A percentile compares a stretch with the other conserved stretches of the same genome.
Evolutionary conservation across 2,888 invertebrate genomes (phyloP).

Genomic region (Melipona bicolor): DNA sequence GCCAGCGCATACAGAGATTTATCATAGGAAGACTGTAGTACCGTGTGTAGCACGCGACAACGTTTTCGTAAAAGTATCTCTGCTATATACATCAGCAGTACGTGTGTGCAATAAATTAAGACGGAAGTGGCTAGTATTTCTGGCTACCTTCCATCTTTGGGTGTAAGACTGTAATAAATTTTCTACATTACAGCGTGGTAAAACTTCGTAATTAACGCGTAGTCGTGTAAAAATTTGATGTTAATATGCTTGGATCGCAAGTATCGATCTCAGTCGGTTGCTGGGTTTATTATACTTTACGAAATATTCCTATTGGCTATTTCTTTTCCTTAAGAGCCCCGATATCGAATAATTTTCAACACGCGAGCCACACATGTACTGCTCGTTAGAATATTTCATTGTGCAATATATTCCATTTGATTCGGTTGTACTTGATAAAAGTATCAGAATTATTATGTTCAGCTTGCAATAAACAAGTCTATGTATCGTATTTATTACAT

Average conservation of each 20-base stretch:
- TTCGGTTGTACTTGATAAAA: background rate
- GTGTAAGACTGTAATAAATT: slow-evolving; percentile 43
- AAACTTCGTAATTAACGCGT: slow-evolving; percentile 35
- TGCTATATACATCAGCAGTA: background rate
- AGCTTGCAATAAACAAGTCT: no score
- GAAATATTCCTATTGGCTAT: slow-evolving; percentile 16
- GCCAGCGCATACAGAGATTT: no score
- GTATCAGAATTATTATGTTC: slow-evolving; percentile 4
- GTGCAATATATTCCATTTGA: background rate
- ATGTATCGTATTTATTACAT: no score
- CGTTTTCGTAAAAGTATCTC: slow-evolving; percentile 12
- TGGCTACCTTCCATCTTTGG: slow-evolving; percentile 1
- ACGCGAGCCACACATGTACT: slow-evolving; percentile 30
- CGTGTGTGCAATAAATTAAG: slow-evolving; percentile 27
- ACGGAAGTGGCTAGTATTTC: slow-evolving; percentile 21
- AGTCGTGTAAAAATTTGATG: slow-evolving; percentile 37
- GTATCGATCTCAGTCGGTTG: slow-evolving; percentile 14
- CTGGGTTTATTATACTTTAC: slow-evolving; percentile 8
- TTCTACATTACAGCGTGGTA: slow-evolving; percentile 8
- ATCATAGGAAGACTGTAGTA: slow-evolving; percentile 53
- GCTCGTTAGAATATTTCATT: slow-evolving; percentile 38
- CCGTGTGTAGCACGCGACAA: slow-evolving; percentile 35
- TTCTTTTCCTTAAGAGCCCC: slow-evolving; percentile 19
- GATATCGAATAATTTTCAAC: slow-evolving; percentile 43
- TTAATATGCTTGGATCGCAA: background rate